A percentile compares a stretch with the other conserved stretches of the same genome.
phyloP scores from a whole-genome alignment of 2,797 vertebrate genomes.

The Pseudochirops cupreus region DNA sequence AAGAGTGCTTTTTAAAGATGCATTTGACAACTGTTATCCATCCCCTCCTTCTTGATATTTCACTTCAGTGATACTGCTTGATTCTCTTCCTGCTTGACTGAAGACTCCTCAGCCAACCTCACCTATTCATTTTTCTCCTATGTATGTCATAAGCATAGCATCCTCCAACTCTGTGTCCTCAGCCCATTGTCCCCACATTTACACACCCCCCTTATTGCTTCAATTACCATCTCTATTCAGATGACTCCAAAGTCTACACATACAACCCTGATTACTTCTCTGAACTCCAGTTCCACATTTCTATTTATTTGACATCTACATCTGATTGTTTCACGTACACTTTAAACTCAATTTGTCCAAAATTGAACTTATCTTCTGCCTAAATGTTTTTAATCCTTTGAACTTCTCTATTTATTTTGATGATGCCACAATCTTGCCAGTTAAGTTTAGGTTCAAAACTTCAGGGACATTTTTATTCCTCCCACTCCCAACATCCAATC shows the following conservation, averaged over 20 bases:
- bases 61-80: not conserved
- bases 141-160: not conserved
- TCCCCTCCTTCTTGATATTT: not conserved
- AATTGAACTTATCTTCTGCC: not conserved
- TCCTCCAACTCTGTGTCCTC: not conserved
- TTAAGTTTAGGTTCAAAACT: not conserved
- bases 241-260: not conserved
- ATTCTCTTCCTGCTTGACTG: not conserved
- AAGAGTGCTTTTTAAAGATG: conserved; percentile 7
- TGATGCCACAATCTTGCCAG: not conserved
- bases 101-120: not conserved
- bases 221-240: not conserved
- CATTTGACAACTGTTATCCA: not conserved
- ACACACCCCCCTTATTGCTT: not conserved
- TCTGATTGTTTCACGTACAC: not conserved
- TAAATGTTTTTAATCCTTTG: not conserved
- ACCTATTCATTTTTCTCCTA: not conserved
- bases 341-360: not conserved
- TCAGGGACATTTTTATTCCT: not conserved
- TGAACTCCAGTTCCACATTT: not conserved
- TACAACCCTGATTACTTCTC: not conserved
- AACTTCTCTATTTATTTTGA: not conserved
- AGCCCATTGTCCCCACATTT: not conserved
- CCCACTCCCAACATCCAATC: not conserved
- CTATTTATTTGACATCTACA: not conserved